These are phyloP conservation scores for Rhynchophorus ferrugineus DNA, from an alignment of 1,140 invertebrate genomes.

Conservation along the genomic window DNA sequence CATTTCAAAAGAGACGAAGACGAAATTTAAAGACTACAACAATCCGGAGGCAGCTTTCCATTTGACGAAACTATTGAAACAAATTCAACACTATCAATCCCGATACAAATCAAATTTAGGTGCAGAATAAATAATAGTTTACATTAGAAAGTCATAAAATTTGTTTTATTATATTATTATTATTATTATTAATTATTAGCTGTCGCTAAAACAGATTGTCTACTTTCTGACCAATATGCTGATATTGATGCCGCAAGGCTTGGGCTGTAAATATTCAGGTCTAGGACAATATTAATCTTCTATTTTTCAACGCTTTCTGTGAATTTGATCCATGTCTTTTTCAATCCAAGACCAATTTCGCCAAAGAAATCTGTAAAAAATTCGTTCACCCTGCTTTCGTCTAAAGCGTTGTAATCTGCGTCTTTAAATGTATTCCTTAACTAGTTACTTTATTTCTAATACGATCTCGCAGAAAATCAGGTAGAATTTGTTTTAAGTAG, in stretches of 20 bases:
- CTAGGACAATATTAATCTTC: not conserved
- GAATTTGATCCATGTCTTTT: too few species aligned
- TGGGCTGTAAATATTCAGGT: not conserved
- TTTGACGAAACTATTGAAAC: slow-evolving; percentile 35
- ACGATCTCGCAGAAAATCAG: too few species aligned
- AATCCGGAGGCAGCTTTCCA: slow-evolving; percentile 33
- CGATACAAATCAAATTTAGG: slow-evolving; percentile 27
- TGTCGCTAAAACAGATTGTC: not conserved
- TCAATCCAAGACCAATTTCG: too few species aligned
- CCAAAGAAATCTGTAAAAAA: too few species aligned
- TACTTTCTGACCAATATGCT: not conserved
- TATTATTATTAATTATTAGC: not conserved
- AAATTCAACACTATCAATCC: slow-evolving; percentile 36
- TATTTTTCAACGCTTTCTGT: not conserved
- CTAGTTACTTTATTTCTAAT: too few species aligned
- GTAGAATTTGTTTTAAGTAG: too few species aligned
- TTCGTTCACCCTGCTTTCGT: too few species aligned
- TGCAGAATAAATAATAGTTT: slow-evolving; percentile 15
- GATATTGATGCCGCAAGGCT: not conserved
- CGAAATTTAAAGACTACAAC: slow-evolving; percentile 27
- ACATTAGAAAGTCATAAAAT: not conserved
- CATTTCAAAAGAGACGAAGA: slow-evolving; percentile 12
- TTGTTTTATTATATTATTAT: not conserved
- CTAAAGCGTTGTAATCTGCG: too few species aligned
- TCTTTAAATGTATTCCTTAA: too few species aligned